These are phyloP conservation scores for Drosophila algonquin DNA, from an alignment of 2,888 invertebrate genomes.

Conservation along the genomic window DNA sequence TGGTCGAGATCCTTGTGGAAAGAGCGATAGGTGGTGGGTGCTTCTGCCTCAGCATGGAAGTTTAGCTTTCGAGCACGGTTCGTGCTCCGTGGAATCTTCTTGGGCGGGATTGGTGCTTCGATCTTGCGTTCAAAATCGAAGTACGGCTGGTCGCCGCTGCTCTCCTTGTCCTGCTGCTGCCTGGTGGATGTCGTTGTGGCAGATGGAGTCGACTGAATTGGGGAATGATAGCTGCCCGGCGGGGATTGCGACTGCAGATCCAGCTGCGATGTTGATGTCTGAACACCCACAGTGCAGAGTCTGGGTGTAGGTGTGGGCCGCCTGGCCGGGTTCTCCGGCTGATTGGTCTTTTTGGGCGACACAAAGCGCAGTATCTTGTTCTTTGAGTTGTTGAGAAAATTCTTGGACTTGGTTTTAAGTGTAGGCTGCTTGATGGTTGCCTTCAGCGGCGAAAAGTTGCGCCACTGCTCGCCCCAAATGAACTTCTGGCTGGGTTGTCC, in stretches of 20 bases:
- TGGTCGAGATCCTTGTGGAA: slow-evolving; percentile 81
- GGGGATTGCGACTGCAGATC: slow-evolving; percentile 77
- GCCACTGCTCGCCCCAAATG: slow-evolving; percentile 77
- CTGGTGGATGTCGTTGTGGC: slow-evolving; percentile 39
- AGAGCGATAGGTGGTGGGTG: slow-evolving; percentile 79
- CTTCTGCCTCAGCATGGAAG: slow-evolving; percentile 57
- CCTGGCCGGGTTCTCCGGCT: slow-evolving; percentile 14
- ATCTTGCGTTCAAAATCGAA: slow-evolving; percentile 82
- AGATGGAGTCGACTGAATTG: slow-evolving; percentile 69
- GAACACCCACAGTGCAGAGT: slow-evolving; percentile 77
- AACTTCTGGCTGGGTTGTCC: slow-evolving; percentile 66
- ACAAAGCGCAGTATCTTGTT: slow-evolving; percentile 81
- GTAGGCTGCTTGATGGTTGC: slow-evolving; percentile 44
- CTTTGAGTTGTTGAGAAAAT: slow-evolving; percentile 79
- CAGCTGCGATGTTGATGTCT: slow-evolving; percentile 67
- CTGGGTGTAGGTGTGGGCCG: slow-evolving; percentile 30
- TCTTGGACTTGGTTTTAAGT: slow-evolving; percentile 63
- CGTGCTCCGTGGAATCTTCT: slow-evolving; percentile 50
- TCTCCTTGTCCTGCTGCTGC: slow-evolving; percentile 31
- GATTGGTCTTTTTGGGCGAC: slow-evolving; percentile 76
- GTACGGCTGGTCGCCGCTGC: slow-evolving; percentile 40
- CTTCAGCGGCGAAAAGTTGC: slow-evolving; percentile 79
- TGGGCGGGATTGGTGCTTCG: slow-evolving; percentile 75
- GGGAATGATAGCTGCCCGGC: slow-evolving; percentile 82
- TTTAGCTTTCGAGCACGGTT: slow-evolving; percentile 71